phyloP scores from a whole-genome alignment of 2,888 invertebrate species.

The Fissipunctia ypsillon region DNA sequence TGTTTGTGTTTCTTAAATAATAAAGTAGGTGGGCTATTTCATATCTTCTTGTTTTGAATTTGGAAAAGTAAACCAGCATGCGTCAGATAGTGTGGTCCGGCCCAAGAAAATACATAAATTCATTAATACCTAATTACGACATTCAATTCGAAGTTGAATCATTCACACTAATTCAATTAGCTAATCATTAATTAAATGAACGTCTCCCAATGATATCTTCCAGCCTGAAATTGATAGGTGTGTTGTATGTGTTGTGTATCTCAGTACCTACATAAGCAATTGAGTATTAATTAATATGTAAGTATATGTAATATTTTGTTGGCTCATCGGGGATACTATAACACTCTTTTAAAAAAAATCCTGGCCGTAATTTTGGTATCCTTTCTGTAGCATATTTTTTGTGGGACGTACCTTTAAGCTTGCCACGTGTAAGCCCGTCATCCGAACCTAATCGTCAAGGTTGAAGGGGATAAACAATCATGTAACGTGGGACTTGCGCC shows the following conservation, averaged over 20 bases:
- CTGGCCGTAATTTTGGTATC: background rate
- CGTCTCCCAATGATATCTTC: constrained; percentile 9
- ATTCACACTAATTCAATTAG: constrained; percentile 1
- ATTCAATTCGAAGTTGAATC: background rate
- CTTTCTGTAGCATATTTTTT: background rate
- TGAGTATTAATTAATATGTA: too few relatives aligned
- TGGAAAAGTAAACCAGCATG: constrained; percentile 7
- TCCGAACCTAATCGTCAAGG: constrained; percentile 75
- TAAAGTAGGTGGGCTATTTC: background rate
- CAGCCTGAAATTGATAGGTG: constrained; percentile 9
- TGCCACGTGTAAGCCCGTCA: constrained; percentile 74
- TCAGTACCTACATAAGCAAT: too few relatives aligned
- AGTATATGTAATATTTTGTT: too few relatives aligned
- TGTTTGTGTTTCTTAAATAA: constrained; percentile 10
- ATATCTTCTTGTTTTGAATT: constrained; percentile 23
- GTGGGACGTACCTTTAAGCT: constrained; percentile 59
- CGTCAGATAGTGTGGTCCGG: background rate
- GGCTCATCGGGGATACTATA: too few relatives aligned
- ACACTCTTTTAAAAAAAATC: background rate
- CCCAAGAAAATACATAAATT: background rate
- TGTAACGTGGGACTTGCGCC: constrained; percentile 52
- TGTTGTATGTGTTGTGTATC: too few relatives aligned
- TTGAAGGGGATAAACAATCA: constrained; percentile 66
- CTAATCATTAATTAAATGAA: background rate
- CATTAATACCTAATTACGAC: background rate